Percentiles rank a stretch among this genome's conserved stretches.
These are phyloP conservation scores for Felis chaus DNA, from an alignment of 2,113 vertebrate species.

Conservation along the genomic window DNA sequence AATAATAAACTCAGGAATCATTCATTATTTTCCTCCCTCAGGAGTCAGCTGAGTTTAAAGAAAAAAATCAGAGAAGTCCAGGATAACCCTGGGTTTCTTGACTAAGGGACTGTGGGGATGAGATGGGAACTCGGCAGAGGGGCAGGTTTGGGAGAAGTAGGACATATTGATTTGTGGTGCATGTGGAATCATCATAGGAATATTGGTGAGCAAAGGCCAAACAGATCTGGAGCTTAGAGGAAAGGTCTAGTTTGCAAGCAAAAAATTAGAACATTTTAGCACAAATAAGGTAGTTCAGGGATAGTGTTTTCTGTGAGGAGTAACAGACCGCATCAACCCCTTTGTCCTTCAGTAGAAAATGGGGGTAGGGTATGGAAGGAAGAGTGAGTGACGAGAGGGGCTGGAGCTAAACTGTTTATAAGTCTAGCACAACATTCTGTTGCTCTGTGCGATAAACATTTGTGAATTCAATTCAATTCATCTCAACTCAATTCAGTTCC, in stretches of 20 bases:
- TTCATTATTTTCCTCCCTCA: constrained; percentile 10
- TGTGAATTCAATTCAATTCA: not conserved
- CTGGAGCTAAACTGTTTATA: not conserved
- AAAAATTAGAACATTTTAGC: not conserved
- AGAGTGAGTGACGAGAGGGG: not conserved
- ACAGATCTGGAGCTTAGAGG: not conserved
- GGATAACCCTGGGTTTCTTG: not conserved
- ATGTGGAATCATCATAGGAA: not conserved
- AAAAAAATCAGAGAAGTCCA: not conserved
- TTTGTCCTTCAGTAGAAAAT: not conserved
- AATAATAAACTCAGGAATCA: constrained; percentile 62
- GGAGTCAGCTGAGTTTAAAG: not conserved
- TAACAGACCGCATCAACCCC: not conserved
- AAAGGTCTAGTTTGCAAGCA: constrained; percentile 21
- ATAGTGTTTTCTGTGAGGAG: not conserved
- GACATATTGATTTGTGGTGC: not conserved
- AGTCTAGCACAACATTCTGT: not conserved
- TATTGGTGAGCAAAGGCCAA: not conserved
- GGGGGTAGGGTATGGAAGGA: not conserved
- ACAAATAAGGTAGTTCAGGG: not conserved
- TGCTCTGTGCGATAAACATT: not conserved
- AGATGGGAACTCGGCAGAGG: not conserved
- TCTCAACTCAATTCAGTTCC: not conserved
- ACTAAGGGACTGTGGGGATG: not conserved
- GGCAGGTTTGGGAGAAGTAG: not conserved